Percentiles rank a stretch among this genome's conserved stretches.
These are phyloP conservation scores for Stegostoma tigrinum DNA, from an alignment of 2,113 vertebrate species.

Conservation along the genomic window DNA sequence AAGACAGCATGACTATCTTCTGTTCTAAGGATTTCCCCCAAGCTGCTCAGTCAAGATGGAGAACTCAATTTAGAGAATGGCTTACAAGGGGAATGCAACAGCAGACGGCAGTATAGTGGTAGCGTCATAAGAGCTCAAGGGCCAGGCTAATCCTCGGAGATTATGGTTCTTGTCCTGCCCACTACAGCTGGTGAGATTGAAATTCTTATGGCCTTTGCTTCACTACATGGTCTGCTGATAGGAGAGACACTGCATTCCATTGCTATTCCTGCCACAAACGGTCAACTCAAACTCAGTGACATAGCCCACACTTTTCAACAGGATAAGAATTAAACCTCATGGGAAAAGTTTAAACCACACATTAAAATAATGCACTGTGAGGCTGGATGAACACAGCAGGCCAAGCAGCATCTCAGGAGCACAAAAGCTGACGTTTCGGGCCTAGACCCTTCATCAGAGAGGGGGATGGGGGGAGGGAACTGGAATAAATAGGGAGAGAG, in stretches of 20 bases:
- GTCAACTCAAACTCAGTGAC: neutral
- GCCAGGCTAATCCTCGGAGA: too few relatives aligned
- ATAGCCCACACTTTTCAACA: neutral
- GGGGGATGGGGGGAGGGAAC: too few relatives aligned
- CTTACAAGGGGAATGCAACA: too few relatives aligned
- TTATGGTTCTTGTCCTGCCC: too few relatives aligned
- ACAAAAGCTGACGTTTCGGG: too few relatives aligned
- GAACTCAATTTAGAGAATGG: neutral
- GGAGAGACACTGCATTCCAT: neutral
- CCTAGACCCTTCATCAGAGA: too few relatives aligned
- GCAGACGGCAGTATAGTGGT: too few relatives aligned
- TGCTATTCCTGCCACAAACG: neutral
- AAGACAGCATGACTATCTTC: neutral
- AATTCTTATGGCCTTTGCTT: neutral
- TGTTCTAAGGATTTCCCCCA: neutral
- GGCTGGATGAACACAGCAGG: too few relatives aligned
- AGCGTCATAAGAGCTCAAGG: too few relatives aligned
- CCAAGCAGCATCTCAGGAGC: too few relatives aligned
- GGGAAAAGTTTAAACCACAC: neutral
- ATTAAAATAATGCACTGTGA: neutral
- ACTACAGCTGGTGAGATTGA: too few relatives aligned
- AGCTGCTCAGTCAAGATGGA: neutral
- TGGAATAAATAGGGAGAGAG: too few relatives aligned
- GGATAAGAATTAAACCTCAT: neutral
- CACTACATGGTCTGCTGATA: neutral